Evolutionary conservation across 2,888 invertebrate genomes (phyloP), one percentile per base, ranked within the genome.

Genomic region (Zaprionus bogoriensis): DNA sequence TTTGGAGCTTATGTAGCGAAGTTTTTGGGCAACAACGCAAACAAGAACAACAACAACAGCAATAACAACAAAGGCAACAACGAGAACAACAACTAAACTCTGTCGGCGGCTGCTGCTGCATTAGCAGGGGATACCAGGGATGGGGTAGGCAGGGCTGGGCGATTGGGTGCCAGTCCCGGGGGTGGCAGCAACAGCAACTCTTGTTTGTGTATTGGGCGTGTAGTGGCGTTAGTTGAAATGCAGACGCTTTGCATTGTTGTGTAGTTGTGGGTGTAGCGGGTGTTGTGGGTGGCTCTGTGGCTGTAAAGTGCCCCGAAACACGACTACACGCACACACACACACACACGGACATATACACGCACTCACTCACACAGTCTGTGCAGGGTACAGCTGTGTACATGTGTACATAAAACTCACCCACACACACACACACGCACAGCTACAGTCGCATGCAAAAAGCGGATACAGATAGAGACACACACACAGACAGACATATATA

Each of bases 201-300:
- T 44, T 51, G 48, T 68, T 68, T 45, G 61, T 74, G 39, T 61
- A 45, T 75, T 77, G 73, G 77, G 73, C 60, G 59, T n/a, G n/a
- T n/a, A n/a, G 63, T 23, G 71, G 67, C 63, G 48, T 78, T 74
- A 78, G 80, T 76, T 74, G 80, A 84, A 80, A 84, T 80, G 84
- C 80, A 80, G 80, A 80, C 84, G 82, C 68, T 84, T 81, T 80
- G 84, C 82, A 84, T 84, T 80, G 80, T 84, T 80, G 80, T 80
- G 65, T 71, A 48, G 77, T 74, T 62, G 57, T 23, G 22, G 42
- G 22, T 23, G n/a, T 30, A 30, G 44, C 6, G 32, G 32, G 22
- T 7, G 39, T 5, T 10, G 14, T 66, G 78, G 74, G 63, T 52
- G 69, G 67, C 48, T 58, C 74, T 74, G 80, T 77, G 79, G 83